Evolutionary conservation across 2,113 vertebrate genomes (phyloP).

Genomic region (Sciurus niger): DNA sequence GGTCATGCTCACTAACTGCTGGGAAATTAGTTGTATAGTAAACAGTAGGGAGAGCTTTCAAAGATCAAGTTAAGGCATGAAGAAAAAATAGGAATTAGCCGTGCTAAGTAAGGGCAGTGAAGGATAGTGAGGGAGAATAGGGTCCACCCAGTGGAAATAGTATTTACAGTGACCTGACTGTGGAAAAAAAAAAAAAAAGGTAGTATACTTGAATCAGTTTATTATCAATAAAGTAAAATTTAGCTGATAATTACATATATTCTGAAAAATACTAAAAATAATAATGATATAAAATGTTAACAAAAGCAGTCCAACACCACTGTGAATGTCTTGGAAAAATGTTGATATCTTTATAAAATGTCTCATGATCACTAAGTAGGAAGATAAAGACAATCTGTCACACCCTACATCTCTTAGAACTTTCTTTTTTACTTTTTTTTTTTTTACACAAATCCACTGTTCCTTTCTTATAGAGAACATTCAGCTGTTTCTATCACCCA

Average conservation of each 20-base stretch:
- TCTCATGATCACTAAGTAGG: background rate
- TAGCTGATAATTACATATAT: background rate
- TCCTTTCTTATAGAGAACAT: background rate
- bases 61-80: background rate
- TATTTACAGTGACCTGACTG: background rate
- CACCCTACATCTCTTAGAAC: background rate
- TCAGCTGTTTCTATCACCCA: background rate
- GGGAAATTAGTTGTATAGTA: background rate
- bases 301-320: background rate
- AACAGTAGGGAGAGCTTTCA: background rate
- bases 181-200: background rate
- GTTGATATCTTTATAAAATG: background rate
- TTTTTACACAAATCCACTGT: background rate
- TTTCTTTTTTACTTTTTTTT: background rate
- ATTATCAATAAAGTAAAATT: background rate
- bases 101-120: background rate
- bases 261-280: background rate
- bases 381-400: background rate
- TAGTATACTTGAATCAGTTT: background rate
- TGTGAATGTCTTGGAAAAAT: background rate
- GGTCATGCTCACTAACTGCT: background rate
- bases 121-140: background rate
- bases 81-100: background rate
- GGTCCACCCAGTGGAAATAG: background rate
- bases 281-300: background rate